Evolutionary conservation across 2,797 vertebrate species (phyloP).

Genomic region (Labeo calbasu): DNA sequence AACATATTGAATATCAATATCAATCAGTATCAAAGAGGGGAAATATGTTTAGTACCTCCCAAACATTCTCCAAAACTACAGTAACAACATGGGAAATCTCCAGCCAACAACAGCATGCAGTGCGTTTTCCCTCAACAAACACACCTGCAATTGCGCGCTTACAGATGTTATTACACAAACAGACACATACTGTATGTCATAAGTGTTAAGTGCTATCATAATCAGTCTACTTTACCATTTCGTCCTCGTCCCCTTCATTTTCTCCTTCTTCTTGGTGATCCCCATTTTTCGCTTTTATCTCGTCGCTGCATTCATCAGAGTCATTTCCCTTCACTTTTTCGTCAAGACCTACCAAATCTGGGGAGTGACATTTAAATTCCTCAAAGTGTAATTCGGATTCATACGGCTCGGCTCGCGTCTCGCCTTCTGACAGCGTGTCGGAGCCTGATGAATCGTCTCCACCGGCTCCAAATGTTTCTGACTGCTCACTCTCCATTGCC

Average conservation of each 20-base stretch:
- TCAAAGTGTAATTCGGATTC: constrained; percentile 36
- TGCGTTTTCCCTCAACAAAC: constrained; percentile 14
- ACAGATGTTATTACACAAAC: background rate
- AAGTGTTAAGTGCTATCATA: background rate
- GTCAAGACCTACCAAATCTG: constrained; percentile 44
- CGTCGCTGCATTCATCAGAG: constrained; percentile 20
- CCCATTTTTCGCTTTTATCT: constrained; percentile 50
- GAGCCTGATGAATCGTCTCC: constrained; percentile 62
- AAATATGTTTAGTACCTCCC: too few relatives aligned
- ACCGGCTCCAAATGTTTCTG: constrained; percentile 44
- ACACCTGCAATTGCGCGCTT: constrained; percentile 13
- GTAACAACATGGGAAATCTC: background rate
- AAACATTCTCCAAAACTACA: background rate
- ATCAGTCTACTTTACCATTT: constrained; percentile 72
- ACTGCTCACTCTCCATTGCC: constrained; percentile 56
- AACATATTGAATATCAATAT: background rate
- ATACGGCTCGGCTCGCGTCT: constrained; percentile 27
- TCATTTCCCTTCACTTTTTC: constrained; percentile 42
- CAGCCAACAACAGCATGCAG: background rate
- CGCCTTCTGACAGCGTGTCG: constrained; percentile 67
- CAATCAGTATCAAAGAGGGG: background rate
- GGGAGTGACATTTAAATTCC: constrained; percentile 24
- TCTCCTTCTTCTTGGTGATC: constrained; percentile 55
- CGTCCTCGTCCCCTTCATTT: constrained; percentile 68
- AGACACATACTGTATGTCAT: background rate